Evolutionary conservation across 1,140 invertebrate species (phyloP).

Genomic region (Pectinophora gossypiella): DNA sequence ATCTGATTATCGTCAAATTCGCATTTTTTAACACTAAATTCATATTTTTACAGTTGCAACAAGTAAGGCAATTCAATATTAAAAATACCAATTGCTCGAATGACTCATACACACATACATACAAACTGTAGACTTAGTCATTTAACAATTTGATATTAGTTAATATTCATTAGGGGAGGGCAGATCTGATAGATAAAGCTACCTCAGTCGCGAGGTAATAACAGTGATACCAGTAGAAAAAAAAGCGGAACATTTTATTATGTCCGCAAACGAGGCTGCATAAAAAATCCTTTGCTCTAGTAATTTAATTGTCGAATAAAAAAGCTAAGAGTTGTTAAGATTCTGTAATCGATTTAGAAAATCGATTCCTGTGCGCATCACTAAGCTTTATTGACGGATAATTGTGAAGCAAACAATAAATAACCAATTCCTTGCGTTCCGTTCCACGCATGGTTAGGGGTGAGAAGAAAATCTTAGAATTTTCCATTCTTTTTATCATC

Average conservation of each 20-base stretch:
- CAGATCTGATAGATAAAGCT: constrained; percentile 50
- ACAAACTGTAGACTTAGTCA: constrained; percentile 27
- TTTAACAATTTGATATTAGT: constrained; percentile 52
- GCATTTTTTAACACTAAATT: too few relatives aligned
- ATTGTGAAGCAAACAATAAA: too few relatives aligned
- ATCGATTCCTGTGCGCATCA: too few relatives aligned
- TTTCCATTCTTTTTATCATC: too few relatives aligned
- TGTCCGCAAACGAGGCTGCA: neutral
- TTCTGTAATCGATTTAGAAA: too few relatives aligned
- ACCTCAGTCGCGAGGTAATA: constrained; percentile 27
- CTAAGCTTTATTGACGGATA: too few relatives aligned
- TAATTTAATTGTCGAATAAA: neutral
- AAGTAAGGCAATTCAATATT: neutral
- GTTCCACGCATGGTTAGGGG: too few relatives aligned
- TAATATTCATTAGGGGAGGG: constrained; percentile 68
- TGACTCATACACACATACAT: constrained; percentile 55
- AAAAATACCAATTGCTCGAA: constrained; percentile 9
- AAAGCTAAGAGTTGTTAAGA: neutral
- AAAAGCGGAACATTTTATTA: neutral
- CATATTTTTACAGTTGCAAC: too few relatives aligned
- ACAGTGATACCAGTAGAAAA: constrained; percentile 21
- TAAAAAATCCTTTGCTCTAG: neutral
- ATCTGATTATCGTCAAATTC: too few relatives aligned
- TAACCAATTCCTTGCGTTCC: too few relatives aligned
- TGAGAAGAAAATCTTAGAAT: too few relatives aligned